Conservation (phyloP, 2,888 invertebrate genomes). For the Endomychus coccineus region DNA sequence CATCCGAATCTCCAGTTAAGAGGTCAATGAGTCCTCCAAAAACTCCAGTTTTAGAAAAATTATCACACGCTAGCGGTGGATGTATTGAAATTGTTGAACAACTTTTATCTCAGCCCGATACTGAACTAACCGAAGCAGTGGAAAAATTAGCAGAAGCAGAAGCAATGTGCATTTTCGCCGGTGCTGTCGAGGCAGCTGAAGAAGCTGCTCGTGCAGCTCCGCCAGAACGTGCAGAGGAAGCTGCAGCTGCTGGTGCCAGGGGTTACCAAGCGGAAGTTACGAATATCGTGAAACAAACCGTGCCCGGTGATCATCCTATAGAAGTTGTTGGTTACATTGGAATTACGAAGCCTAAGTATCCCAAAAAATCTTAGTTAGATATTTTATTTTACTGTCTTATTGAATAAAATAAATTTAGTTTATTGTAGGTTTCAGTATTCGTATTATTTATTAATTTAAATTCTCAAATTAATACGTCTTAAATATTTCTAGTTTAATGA, state of each 20-base stretch:
- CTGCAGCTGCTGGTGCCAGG: conserved; percentile 42
- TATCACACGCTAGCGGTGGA: conserved; percentile 35
- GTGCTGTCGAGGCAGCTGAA: conserved; percentile 43
- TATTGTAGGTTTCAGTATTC: too few species aligned
- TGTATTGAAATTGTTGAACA: conserved; percentile 31
- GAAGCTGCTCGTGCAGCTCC: conserved; percentile 43
- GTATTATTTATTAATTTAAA: too few species aligned
- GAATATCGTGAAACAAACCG: conserved; percentile 34
- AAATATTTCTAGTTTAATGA: too few species aligned
- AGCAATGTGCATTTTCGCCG: conserved; percentile 42
- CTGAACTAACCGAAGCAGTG: conserved; percentile 40
- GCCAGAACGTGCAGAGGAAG: conserved; percentile 44
- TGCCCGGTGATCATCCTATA: conserved; percentile 39
- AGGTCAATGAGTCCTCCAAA: conserved; percentile 2
- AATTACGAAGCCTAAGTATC: conserved; percentile 40
- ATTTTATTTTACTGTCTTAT: too few species aligned
- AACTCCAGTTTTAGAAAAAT: conserved; percentile 17
- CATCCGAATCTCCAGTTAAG: neutral
- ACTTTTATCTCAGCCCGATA: conserved; percentile 9
- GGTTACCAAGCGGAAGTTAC: conserved; percentile 36
- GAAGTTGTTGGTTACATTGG: conserved; percentile 46
- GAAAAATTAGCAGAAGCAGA: conserved; percentile 44
- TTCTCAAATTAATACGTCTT: too few species aligned
- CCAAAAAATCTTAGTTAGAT: conserved; percentile 27
- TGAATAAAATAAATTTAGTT: too few species aligned